phyloP scores from a whole-genome alignment of 2,113 vertebrate genomes.

The Sapajus apella region DNA sequence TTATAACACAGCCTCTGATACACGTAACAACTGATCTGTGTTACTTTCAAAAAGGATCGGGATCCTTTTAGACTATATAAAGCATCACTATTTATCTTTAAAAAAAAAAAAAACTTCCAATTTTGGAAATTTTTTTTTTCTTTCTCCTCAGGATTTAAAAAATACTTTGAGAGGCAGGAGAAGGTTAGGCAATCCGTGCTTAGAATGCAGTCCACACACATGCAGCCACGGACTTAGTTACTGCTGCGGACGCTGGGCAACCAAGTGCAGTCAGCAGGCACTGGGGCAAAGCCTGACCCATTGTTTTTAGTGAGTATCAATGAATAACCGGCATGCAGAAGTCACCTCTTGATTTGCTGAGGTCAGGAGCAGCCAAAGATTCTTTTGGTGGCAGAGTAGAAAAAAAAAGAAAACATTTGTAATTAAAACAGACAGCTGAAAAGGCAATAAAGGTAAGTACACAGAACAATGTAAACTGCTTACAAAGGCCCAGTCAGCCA shows the following conservation, averaged over 20 bases:
- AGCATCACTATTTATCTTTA: not conserved
- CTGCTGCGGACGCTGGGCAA: conserved; percentile 66
- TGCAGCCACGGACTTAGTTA: not conserved
- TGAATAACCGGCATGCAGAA: conserved; percentile 87
- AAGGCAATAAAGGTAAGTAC: conserved; percentile 70
- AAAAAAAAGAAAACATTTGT: conserved; percentile 89
- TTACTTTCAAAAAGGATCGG: not conserved
- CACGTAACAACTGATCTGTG: not conserved
- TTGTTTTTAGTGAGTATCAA: conserved; percentile 76
- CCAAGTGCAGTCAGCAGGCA: conserved; percentile 63
- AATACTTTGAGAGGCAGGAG: not conserved
- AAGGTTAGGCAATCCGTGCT: not conserved
- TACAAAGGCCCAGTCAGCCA: not conserved
- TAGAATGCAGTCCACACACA: not conserved
- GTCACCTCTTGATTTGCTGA: conserved; percentile 99
- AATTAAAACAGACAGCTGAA: conserved; percentile 80
- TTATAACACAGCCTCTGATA: not conserved
- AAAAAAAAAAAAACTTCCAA: not conserved
- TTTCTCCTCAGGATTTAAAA: not conserved
- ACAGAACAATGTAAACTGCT: not conserved
- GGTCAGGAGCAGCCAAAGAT: conserved; percentile 98
- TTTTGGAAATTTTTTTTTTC: not conserved
- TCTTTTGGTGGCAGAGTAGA: conserved; percentile 91
- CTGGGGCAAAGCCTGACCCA: conserved; percentile 54
- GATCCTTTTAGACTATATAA: not conserved